Evolutionary conservation across 2,888 invertebrate species (phyloP), one percentile per base, ranked within the genome.

Genomic region (Danaus chrysippus): DNA sequence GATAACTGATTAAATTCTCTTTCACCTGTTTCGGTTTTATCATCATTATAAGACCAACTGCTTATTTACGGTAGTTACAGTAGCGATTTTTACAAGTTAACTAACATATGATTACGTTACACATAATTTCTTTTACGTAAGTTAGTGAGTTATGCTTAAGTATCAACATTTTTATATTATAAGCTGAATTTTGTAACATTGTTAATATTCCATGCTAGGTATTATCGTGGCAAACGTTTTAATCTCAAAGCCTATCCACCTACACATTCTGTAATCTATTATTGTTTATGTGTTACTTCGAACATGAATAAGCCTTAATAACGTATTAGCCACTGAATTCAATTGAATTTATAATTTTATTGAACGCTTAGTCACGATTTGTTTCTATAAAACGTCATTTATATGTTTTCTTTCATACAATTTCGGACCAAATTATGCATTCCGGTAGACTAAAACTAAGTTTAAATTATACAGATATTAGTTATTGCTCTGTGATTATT

Each of bases 361-460:
- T 79, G 79, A 78, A 69, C 69, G 72, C 66, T 70, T 68, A 76
- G 84, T 87, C 85, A 87, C 86, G 86, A 84, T 74, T 76, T 78
- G 79, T 78, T 81, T 79, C 81, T 75, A 78, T 82, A 81, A 76
- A 76, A 67, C 61, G 71, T 70, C 71, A 68, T 71, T 76, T 73
- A 64, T 64, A 62, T 65, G 63, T 66, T 66, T 64, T 66, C 64
- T 68, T 69, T 65, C 62, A 58, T 68, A 59, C 61, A 56, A 63
- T 59, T 64, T 58, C 63, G 66, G 23, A 63, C 68, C 61, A 64
- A 68, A 72, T 70, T 69, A 68, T 66, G 64, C 68, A 82, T 83
- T 75, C 72, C 76, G 75, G 79, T 76, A 79, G 78, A 76, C 76
- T 71, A 76, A 77, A 78, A 72, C 72, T 77, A 75, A 77, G 77